Evolutionary conservation across 2,888 invertebrate genomes (phyloP), one percentile per base, ranked within the genome.

Genomic region (Hemaris fuciformis): DNA sequence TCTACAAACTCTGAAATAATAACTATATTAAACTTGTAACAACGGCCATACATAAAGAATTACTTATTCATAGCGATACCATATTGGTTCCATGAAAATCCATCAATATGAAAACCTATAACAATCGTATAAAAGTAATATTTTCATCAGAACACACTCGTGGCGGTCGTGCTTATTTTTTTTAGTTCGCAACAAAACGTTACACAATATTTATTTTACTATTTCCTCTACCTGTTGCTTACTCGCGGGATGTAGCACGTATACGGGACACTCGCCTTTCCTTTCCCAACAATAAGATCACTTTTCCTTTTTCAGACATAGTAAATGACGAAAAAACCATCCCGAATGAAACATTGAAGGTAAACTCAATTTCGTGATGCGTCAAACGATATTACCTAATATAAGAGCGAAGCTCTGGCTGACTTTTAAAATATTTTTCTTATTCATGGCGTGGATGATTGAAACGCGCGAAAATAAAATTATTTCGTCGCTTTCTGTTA

Each of bases 321-420:
- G 10, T 46, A 59, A 64, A 57, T 62, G 62, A 62, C 66, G 67
- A 71, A 74, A 78, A 75, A 68, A 62, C 58, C 63, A 64, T 69
- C 66, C 63, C 61, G 75, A 73, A 75, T 73, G 73, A 77, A 80
- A 78, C 75, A 76, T 75, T 74, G 74, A 68, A 72, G 73, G 68
- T 69, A 77, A 83, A 81, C 74, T 77, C 77, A 81, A 81, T 83
- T 82, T 79, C 63, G 69, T 70, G 77, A 80, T 78, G 75, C 76
- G 79, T 78, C 77, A 75, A 79, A 76, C 73, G 69, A 70, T 78
- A 79, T 79, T 77, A 79, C 70, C 61, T 71, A 71, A 71, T 72
- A 72, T 66, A 63, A 62, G 62, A 66, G 64, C 67, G 63, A 62
- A 62, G 64, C 67, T 53, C 18, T 27, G 31, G 70, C 63, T 66